Evolutionary conservation across 2,888 invertebrate species (phyloP), one percentile per base, ranked within the genome.

Genomic region (Aphidius colemani): DNA sequence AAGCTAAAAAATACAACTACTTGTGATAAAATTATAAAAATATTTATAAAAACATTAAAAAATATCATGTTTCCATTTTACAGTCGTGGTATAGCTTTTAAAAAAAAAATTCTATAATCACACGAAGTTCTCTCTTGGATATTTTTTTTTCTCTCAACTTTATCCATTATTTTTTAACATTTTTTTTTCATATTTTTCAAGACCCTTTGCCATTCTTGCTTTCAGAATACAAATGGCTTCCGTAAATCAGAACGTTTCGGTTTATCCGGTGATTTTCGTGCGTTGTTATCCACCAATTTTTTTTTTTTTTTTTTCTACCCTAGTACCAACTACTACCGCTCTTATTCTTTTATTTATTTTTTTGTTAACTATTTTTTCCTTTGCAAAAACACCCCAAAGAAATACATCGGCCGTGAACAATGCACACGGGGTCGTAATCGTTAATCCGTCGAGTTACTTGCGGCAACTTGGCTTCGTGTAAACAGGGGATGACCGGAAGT

Each of bases 361-460:
- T 64, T 46, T 59, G 63, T 56, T 59, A 49, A 59, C 53, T 64
- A 66, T 61, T 68, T 66, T 30, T 30, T 30, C 5, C 30, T 30
- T 30, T 30, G 30, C 30, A 30, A 30, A 30, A 30, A 5, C 30
- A 30, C 30, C 30, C 30, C 30, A 30, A 18, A 30, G 30, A 30
- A 30, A 30, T 30, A 30, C 30, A 67, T 63, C 65, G 65, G 67
- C 56, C 67, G 68, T 66, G 69, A 64, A 68, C 69, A 70, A 66
- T 69, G 63, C 61, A 66, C 69, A 68, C 66, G 66, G 39, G 67
- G 70, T 30, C 68, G 70, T 57, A 57, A 46, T 68, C 70, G 73
- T 72, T 72, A 70, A 72, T 71, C 70, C 71, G 65, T 55, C 66
- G 65, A 53, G 70, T 73, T 72, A 71, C 73, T 73, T 67, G 70